Conservation (phyloP, 2,113 vertebrate species). For the Halichoeres trimaculatus region DNA sequence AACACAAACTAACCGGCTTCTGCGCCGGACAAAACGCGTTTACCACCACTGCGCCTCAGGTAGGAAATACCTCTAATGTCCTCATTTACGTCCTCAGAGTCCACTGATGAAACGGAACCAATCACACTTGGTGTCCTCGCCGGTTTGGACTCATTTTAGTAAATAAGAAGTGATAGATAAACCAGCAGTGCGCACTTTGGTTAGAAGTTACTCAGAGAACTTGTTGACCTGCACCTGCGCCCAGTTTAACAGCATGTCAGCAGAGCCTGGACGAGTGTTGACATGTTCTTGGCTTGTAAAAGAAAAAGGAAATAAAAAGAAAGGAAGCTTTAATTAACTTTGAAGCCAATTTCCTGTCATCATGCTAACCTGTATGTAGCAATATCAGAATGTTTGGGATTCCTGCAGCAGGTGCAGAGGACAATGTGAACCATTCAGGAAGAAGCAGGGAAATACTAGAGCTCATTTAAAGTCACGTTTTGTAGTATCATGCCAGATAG, state of each 20-base stretch:
- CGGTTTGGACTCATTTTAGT: not conserved
- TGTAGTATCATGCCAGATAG: not conserved
- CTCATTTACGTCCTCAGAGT: not conserved
- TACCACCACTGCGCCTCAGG: conserved; percentile 42
- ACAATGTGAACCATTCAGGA: conserved; percentile 52
- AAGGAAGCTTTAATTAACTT: not conserved
- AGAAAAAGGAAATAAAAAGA: not conserved
- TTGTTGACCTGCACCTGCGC: not conserved
- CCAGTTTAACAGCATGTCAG: not conserved
- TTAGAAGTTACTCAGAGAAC: not conserved
- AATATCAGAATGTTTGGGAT: conserved; percentile 52
- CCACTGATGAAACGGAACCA: not conserved
- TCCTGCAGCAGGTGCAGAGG: conserved; percentile 60
- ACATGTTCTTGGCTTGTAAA: not conserved
- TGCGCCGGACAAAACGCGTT: not conserved
- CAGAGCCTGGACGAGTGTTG: not conserved
- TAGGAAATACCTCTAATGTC: conserved; percentile 22
- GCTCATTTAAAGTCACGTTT: not conserved
- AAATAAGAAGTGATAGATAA: no score
- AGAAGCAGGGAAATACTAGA: not conserved
- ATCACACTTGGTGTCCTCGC: not conserved
- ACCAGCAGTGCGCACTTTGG: not conserved
- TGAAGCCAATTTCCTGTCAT: conserved; percentile 14
- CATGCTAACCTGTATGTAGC: conserved; percentile 11
- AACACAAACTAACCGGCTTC: not conserved